phyloP scores from a whole-genome alignment of 2,888 invertebrate genomes.

The Thecophora atra region DNA sequence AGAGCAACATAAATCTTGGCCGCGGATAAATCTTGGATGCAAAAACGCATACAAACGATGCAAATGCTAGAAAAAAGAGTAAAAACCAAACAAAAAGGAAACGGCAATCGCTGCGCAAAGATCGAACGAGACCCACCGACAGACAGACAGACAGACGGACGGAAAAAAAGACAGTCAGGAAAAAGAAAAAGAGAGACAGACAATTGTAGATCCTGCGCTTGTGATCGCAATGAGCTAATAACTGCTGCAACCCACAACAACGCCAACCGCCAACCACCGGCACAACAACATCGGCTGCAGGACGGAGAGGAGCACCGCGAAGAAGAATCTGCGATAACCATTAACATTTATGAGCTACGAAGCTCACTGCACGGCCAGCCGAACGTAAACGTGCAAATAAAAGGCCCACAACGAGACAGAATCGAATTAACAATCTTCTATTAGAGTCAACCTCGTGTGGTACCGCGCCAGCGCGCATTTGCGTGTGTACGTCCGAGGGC shows the following conservation, averaged over 20 bases:
- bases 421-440: conserved; percentile 62
- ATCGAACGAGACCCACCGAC: neutral
- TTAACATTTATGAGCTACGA: conserved; percentile 5
- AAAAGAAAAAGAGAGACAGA: too few relatives aligned
- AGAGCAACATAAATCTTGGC: conserved; percentile 57
- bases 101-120: neutral
- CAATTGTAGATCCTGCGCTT: neutral
- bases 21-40: conserved; percentile 30
- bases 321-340: neutral
- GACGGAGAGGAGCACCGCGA: neutral
- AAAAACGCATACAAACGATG: neutral
- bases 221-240: conserved; percentile 1
- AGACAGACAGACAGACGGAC: neutral
- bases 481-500: neutral
- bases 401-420: conserved; percentile 49
- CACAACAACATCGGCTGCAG: neutral
- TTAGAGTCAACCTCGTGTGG: conserved; percentile 2
- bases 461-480: neutral
- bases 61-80: neutral
- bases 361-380: neutral
- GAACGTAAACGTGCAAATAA: neutral
- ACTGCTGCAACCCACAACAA: conserved; percentile 13
- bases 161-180: too few relatives aligned
- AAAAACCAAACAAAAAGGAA: neutral
- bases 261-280: neutral